phyloP scores from a whole-genome alignment of 2,888 invertebrate genomes.

The Choristoneura rosaceana region DNA sequence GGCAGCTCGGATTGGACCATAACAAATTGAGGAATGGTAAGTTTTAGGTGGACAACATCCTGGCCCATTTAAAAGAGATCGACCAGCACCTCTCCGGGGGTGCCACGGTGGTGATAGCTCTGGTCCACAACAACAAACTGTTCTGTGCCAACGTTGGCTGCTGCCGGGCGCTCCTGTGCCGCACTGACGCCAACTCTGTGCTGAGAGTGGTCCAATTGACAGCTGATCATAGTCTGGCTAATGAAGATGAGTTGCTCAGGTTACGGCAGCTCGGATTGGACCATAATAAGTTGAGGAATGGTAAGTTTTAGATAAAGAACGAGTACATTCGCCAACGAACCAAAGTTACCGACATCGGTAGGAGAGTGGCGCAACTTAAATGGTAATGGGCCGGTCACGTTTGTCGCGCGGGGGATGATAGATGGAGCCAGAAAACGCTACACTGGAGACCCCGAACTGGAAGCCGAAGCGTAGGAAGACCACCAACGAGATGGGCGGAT shows the following conservation, averaged over 20 bases:
- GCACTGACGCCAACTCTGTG: slow-evolving; percentile 91
- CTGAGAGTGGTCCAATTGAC: slow-evolving; percentile 91
- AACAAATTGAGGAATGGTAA: slow-evolving; percentile 88
- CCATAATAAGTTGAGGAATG: slow-evolving; percentile 87
- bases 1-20: slow-evolving; percentile 90
- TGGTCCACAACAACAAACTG: slow-evolving; percentile 90
- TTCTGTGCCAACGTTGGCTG: slow-evolving; percentile 95
- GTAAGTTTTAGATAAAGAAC: too few species aligned
- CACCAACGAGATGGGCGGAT: too few species aligned
- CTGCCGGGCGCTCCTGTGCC: slow-evolving; percentile 91
- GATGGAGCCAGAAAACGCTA: too few species aligned
- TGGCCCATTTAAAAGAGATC: slow-evolving; percentile 89
- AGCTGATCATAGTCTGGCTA: slow-evolving; percentile 93
- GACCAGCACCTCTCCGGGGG: slow-evolving; percentile 93
- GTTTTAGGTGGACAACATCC: slow-evolving; percentile 68
- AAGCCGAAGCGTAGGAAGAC: too few species aligned
- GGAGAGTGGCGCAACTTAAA: too few species aligned
- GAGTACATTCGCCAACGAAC: too few species aligned
- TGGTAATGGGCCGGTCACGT: too few species aligned
- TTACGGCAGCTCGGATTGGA: slow-evolving; percentile 91
- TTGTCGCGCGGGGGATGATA: too few species aligned
- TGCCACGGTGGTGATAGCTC: slow-evolving; percentile 92
- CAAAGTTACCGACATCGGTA: too few species aligned
- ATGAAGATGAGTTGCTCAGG: slow-evolving; percentile 93
- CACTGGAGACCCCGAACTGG: too few species aligned